phyloP scores from a whole-genome alignment of 2,888 invertebrate genomes.

The Chrysolina americana region DNA sequence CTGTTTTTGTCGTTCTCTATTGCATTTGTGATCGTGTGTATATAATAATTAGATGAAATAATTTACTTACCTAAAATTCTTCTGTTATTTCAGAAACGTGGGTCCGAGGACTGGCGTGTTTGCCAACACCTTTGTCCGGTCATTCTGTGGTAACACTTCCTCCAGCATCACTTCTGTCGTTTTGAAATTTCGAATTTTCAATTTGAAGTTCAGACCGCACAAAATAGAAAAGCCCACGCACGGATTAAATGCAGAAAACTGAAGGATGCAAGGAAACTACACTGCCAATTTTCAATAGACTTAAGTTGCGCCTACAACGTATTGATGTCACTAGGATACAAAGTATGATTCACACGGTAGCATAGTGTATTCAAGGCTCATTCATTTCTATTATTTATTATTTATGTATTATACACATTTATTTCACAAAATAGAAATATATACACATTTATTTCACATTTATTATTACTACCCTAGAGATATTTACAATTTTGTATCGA shows the following conservation, averaged over 20 bases:
- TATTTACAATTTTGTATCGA: too few species aligned
- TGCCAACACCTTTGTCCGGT: conserved; percentile 78
- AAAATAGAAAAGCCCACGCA: background rate
- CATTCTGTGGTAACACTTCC: conserved; percentile 70
- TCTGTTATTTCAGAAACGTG: conserved; percentile 67
- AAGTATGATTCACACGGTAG: conserved; percentile 42
- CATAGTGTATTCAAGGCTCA: conserved; percentile 30
- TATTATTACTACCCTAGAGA: too few species aligned
- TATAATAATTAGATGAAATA: too few species aligned
- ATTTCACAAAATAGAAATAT: background rate
- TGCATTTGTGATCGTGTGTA: too few species aligned
- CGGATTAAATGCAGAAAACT: background rate
- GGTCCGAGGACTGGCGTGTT: conserved; percentile 75
- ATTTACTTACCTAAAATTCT: background rate
- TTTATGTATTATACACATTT: conserved; percentile 16
- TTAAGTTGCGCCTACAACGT: conserved; percentile 12
- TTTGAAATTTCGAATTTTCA: conserved; percentile 29
- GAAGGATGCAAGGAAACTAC: background rate
- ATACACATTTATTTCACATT: background rate
- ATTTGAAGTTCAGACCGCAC: background rate
- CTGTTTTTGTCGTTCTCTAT: too few species aligned
- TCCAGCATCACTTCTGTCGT: conserved; percentile 62
- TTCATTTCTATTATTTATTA: conserved; percentile 36
- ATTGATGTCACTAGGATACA: conserved; percentile 44
- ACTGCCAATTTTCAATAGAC: background rate